Evolutionary conservation across 2,797 vertebrate species (phyloP).

Genomic region (Microctenopoma lineatum): DNA sequence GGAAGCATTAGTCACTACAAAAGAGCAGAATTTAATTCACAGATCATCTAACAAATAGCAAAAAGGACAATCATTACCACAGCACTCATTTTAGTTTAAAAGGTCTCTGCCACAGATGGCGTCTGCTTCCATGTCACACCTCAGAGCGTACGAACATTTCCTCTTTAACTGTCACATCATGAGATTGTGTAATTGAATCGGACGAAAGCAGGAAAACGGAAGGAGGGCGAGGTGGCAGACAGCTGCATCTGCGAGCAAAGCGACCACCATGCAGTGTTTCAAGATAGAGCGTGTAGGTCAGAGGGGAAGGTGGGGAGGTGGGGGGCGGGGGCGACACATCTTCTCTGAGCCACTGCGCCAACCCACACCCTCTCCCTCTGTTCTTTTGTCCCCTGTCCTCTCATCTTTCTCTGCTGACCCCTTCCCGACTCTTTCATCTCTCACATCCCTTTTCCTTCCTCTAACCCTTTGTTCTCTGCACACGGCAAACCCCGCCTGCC

Average conservation of each 20-base stretch:
- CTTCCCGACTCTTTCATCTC: slow-evolving; percentile 25
- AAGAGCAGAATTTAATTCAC: too few species aligned
- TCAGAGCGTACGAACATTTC: slow-evolving; percentile 10
- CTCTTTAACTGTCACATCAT: slow-evolving; percentile 35
- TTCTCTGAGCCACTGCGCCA: slow-evolving; percentile 26
- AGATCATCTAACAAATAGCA: too few species aligned
- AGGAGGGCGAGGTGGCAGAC: slow-evolving; percentile 6
- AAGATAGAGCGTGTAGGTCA: slow-evolving; percentile 28
- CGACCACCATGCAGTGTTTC: slow-evolving; percentile 49
- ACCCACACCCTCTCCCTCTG: slow-evolving; percentile 23
- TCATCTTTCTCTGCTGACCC: slow-evolving; percentile 34
- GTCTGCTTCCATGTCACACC: slow-evolving; percentile 26
- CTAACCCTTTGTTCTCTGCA: background rate
- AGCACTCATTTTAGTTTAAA: background rate
- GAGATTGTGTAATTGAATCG: slow-evolving; percentile 58
- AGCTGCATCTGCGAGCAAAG: slow-evolving; percentile 45
- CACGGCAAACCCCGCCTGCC: slow-evolving; percentile 6
- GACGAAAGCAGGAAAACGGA: slow-evolving; percentile 47
- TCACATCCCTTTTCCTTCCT: slow-evolving; percentile 3
- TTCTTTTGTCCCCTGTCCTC: slow-evolving; percentile 53
- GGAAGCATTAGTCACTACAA: too few species aligned
- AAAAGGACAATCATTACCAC: too few species aligned
- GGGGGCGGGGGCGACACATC: background rate
- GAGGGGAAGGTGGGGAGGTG: background rate
- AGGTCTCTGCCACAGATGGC: slow-evolving; percentile 13